These are phyloP conservation scores for Brotula barbata DNA, from an alignment of 2,797 vertebrate species.

Conservation along the genomic window DNA sequence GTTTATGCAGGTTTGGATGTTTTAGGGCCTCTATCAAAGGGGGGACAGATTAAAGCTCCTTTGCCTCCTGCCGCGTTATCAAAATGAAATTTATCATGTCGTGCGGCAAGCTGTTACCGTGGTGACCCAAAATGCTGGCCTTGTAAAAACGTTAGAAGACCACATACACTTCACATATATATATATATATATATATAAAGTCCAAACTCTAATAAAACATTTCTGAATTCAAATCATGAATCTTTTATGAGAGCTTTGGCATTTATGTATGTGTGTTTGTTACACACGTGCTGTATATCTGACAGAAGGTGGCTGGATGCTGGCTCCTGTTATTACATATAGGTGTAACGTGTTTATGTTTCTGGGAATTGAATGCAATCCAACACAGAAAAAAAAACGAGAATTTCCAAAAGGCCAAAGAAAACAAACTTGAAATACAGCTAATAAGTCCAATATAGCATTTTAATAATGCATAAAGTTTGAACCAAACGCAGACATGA, in stretches of 20 bases:
- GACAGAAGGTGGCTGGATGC: not conserved
- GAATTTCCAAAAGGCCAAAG: conserved; percentile 18
- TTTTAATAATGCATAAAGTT: conserved; percentile 58
- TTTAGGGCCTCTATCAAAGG: conserved; percentile 44
- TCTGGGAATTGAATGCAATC: conserved; percentile 29
- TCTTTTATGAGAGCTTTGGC: no score
- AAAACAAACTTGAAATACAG: conserved; percentile 47
- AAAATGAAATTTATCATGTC: conserved; percentile 70
- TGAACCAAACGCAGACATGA: conserved; percentile 37
- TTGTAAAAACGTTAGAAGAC: conserved; percentile 45
- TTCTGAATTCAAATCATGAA: no score
- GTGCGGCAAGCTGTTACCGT: conserved; percentile 59
- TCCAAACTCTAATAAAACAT: no score
- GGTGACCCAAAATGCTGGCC: conserved; percentile 56
- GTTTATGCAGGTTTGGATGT: conserved; percentile 30
- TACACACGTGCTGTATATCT: not conserved
- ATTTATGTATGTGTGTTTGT: no score
- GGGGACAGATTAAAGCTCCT: conserved; percentile 64
- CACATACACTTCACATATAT: conserved; percentile 22
- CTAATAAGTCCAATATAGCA: conserved; percentile 26
- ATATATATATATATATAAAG: no score
- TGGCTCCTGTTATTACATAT: not conserved
- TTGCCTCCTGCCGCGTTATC: conserved; percentile 65
- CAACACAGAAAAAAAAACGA: conserved; percentile 22
- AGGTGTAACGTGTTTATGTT: conserved; percentile 3